phyloP scores from a whole-genome alignment of 2,113 vertebrate species.

The Stegastes partitus region DNA sequence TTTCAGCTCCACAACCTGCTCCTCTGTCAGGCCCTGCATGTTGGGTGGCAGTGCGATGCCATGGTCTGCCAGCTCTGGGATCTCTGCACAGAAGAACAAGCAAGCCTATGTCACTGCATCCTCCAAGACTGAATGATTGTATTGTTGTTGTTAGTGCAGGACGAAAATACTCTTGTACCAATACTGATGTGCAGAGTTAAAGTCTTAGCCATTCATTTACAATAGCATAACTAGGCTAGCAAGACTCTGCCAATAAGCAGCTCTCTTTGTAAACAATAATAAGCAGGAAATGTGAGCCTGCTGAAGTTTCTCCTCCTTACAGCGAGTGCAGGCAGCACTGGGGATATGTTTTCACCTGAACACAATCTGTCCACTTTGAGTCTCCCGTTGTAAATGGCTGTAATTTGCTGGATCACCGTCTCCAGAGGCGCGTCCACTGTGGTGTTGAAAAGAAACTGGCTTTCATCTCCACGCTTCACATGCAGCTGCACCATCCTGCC shows the following conservation, averaged over 20 bases:
- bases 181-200: no score
- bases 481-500: slow-evolving; percentile 91
- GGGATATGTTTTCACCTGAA: slow-evolving; percentile 82
- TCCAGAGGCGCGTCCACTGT: slow-evolving; percentile 81
- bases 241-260: neutral
- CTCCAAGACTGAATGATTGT: no score
- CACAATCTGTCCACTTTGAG: slow-evolving; percentile 92
- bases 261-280: neutral
- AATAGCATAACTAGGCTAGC: no score
- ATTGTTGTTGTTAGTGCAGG: no score
- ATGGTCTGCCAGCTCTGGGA: slow-evolving; percentile 91
- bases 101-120: neutral
- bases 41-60: slow-evolving; percentile 91
- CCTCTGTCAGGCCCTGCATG: slow-evolving; percentile 96
- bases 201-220: no score
- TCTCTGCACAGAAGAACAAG: slow-evolving; percentile 82
- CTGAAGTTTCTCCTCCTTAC: no score
- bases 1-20: slow-evolving; percentile 92
- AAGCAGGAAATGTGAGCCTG: neutral
- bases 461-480: slow-evolving; percentile 92
- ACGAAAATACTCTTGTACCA: no score
- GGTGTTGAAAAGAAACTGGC: slow-evolving; percentile 90
- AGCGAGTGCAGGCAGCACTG: neutral
- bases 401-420: slow-evolving; percentile 82
- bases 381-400: slow-evolving; percentile 90